Evolutionary conservation across 2,113 vertebrate species (phyloP).

Genomic region (Clupea harengus): DNA sequence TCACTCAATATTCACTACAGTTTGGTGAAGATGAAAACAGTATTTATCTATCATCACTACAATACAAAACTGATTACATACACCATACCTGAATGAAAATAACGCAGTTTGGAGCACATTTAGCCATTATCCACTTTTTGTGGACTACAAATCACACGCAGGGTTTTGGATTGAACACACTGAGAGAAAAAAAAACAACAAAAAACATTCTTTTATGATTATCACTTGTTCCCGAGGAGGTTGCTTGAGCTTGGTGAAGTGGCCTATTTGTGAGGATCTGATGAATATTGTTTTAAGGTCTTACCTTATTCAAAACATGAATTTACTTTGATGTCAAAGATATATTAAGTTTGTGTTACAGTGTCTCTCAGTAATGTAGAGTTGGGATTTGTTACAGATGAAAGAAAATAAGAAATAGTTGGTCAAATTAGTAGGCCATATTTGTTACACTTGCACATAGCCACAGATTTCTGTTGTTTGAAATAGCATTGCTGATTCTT

Average conservation of each 20-base stretch:
- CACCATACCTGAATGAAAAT: too few species aligned
- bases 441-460: neutral
- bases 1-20: too few species aligned
- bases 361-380: neutral
- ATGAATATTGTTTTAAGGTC: neutral
- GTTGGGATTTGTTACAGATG: neutral
- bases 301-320: neutral
- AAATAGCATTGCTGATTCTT: too few species aligned
- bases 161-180: neutral
- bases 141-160: neutral
- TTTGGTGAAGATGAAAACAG: too few species aligned
- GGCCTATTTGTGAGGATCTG: neutral
- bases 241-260: neutral
- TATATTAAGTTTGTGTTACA: neutral
- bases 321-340: neutral
- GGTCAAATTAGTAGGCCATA: neutral
- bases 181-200: neutral
- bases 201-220: neutral
- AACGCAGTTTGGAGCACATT: too few species aligned
- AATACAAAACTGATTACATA: too few species aligned
- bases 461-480: too few species aligned
- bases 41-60: too few species aligned
- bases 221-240: neutral
- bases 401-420: neutral
- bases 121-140: too few species aligned